Evolutionary conservation across 2,113 vertebrate genomes (phyloP), one percentile per base, ranked within the genome.

Genomic region (Megaleporinus macrocephalus): DNA sequence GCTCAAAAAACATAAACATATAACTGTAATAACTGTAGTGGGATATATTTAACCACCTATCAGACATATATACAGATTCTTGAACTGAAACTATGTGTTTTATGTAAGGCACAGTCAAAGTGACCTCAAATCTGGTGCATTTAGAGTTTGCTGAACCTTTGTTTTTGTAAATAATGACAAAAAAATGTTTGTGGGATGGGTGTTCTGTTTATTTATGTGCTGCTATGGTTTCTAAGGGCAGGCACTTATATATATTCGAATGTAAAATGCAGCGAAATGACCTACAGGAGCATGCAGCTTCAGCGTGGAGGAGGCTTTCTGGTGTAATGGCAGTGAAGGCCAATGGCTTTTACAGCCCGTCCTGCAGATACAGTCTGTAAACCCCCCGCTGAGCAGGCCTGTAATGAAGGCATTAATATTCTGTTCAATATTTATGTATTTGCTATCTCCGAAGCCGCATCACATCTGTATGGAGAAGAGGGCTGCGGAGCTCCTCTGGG

Each of bases 391-490:
- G 91, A 91, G 89, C 90, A 83, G 86, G 85, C 55, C 89, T 83
- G 89, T 93, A 94, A 93, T 93, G 90, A 92, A 92, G 91, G 87
- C 91, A 93, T 95, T 93, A 94, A 92, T 92, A 93, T 93, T 92
- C 92, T 92, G 91, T 93, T 95, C 92, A 94, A 93, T 95, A 94
- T 95, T 94, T 94, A 95, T 94, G 89, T 90, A 90, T 89, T 88
- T 85, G 76, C 86, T 88, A 84, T 92, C 85, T 83, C 65, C 74
- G 78, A 29, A 49, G 83, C 85, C 82, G 73, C 76, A 88, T 87
- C 87, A 88, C 83, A 87, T 88, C 85, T 84, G 86, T 85, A 85
- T 78, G 83, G 76, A 87, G 76, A 79, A 75, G 57, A 79, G 80
- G 41, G 79, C 63, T 24, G 66, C 49, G 62, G 84, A 78, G 65